Conservation (phyloP, 1,140 invertebrate species). For the Delia radicum region DNA sequence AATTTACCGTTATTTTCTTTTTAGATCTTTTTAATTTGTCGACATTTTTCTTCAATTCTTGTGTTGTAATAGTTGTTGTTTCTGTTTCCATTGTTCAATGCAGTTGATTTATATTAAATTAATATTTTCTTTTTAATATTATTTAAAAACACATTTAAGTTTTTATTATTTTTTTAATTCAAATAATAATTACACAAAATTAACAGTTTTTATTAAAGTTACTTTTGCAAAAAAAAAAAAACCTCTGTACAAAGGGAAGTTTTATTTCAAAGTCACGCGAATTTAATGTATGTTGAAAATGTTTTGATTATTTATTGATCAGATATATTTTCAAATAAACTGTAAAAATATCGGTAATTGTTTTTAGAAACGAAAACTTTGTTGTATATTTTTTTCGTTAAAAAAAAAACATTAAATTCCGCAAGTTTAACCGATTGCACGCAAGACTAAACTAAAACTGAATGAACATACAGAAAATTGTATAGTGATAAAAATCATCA, state of each 20-base stretch:
- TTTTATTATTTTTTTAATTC: not conserved
- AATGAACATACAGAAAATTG: not conserved
- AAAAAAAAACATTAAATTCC: not conserved
- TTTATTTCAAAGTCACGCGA: not conserved
- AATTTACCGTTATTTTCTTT: constrained; percentile 15
- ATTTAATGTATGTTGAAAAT: not conserved
- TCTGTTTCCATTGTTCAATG: constrained; percentile 13
- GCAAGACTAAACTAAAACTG: constrained; percentile 5
- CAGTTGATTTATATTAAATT: not conserved
- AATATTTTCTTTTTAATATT: not conserved
- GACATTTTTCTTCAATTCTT: not conserved
- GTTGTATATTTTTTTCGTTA: not conserved
- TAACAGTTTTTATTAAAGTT: not conserved
- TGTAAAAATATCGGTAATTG: not conserved
- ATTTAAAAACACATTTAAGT: not conserved
- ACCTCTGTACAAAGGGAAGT: not conserved
- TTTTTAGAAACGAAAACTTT: not conserved
- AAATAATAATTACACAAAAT: not conserved
- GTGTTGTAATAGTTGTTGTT: not conserved
- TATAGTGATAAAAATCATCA: not conserved
- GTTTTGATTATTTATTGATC: not conserved
- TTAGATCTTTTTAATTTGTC: constrained; percentile 7
- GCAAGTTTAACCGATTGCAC: not conserved
- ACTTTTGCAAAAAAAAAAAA: not conserved
- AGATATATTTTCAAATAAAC: not conserved